Evolutionary conservation across 2,113 vertebrate species (phyloP).

Genomic region (Glaucidium brasilianum): DNA sequence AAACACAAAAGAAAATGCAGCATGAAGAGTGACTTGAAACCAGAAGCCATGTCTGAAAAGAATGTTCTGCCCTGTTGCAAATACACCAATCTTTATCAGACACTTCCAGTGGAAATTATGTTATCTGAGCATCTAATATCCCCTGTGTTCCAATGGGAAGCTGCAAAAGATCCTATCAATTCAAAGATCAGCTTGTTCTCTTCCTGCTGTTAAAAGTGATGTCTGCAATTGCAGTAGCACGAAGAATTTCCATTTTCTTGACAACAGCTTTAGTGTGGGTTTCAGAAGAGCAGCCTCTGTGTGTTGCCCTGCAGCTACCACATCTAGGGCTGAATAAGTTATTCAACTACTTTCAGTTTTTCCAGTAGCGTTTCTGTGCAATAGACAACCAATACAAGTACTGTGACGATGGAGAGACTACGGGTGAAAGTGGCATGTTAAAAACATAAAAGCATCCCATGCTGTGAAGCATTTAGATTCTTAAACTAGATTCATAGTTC

Average conservation of each 20-base stretch:
- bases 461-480: not conserved
- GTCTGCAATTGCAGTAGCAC: not conserved
- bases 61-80: not conserved
- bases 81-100: not conserved
- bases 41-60: not conserved
- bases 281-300: not conserved
- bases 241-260: not conserved
- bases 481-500: not conserved
- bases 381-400: not conserved
- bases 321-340: not conserved
- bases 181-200: not conserved
- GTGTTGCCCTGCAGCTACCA: not conserved
- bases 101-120: not conserved
- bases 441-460: not conserved
- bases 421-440: rapidly evolving
- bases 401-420: not conserved
- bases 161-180: not conserved
- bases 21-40: not conserved
- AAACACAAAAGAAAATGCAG: not conserved
- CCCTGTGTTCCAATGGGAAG: not conserved
- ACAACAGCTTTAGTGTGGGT: not conserved
- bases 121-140: not conserved
- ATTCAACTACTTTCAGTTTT: not conserved
- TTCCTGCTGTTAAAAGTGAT: not conserved
- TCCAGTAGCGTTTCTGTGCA: not conserved